These are phyloP conservation scores for Nibea coibor DNA, from an alignment of 2,113 vertebrate genomes.

Conservation along the genomic window DNA sequence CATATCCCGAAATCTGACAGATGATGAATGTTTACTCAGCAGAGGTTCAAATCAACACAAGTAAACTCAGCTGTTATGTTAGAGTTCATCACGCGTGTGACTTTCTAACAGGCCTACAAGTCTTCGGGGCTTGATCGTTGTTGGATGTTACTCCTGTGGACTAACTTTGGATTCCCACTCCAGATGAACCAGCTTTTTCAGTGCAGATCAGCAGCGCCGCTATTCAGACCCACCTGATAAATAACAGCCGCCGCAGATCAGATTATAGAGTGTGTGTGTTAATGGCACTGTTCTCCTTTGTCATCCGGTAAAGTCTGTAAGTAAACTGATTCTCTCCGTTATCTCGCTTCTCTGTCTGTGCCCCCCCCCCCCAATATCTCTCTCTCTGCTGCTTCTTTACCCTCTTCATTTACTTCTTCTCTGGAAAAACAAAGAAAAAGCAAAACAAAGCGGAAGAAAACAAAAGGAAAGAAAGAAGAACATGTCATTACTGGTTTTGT, in stretches of 20 bases:
- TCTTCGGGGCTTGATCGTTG: neutral
- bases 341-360: conserved; percentile 38
- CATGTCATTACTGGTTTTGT: conserved; percentile 75
- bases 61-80: neutral
- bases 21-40: neutral
- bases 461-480: conserved; percentile 69
- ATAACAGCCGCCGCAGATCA: conserved; percentile 55
- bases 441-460: conserved; percentile 67
- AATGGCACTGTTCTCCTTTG: conserved; percentile 51
- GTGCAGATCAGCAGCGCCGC: neutral
- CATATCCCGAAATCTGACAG: too few species aligned
- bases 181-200: conserved; percentile 36
- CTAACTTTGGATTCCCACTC: conserved; percentile 22
- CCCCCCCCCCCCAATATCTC: neutral
- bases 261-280: conserved; percentile 41
- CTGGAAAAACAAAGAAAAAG: conserved; percentile 61
- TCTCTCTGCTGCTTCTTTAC: conserved; percentile 50
- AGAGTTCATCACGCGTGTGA: too few species aligned
- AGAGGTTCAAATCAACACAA: neutral
- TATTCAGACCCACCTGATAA: conserved; percentile 60
- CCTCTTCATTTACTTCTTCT: conserved; percentile 68
- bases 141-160: conserved; percentile 1
- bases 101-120: neutral
- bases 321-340: conserved; percentile 57
- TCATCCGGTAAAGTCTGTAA: conserved; percentile 52